These are phyloP conservation scores for Helicoverpa assulta DNA, from an alignment of 2,888 invertebrate genomes.

Conservation along the genomic window DNA sequence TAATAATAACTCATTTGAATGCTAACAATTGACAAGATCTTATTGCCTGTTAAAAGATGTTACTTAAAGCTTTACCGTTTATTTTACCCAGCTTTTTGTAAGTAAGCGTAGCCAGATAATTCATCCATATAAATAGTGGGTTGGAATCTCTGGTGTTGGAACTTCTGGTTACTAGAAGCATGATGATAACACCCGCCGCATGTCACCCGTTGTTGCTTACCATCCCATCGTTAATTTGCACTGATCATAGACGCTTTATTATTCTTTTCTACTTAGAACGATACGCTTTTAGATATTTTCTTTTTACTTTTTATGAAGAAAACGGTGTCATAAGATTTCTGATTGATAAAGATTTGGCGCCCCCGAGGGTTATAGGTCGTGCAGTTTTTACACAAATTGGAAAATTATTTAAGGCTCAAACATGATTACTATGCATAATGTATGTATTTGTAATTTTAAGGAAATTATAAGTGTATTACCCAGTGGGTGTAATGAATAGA, in stretches of 20 bases:
- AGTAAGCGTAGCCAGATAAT: conserved; percentile 34
- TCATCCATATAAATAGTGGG: conserved; percentile 13
- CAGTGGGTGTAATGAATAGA: conserved; percentile 6
- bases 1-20: conserved; percentile 3
- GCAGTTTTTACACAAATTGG: conserved; percentile 62
- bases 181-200: conserved; percentile 72
- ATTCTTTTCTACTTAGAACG: conserved; percentile 67
- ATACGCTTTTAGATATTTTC: conserved; percentile 76
- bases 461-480: conserved; percentile 5
- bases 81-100: conserved; percentile 43
- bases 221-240: conserved; percentile 78
- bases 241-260: conserved; percentile 77
- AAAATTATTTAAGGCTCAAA: conserved; percentile 43
- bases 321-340: conserved; percentile 85
- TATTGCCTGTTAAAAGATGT: conserved; percentile 24
- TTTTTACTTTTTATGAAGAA: conserved; percentile 80
- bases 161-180: conserved; percentile 58
- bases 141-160: conserved; percentile 62
- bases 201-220: conserved; percentile 78
- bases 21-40: conserved; percentile 51
- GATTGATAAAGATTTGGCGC: conserved; percentile 85
- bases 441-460: conserved; percentile 47
- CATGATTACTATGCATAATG: conserved; percentile 20
- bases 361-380: conserved; percentile 85
- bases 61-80: conserved; percentile 52